Base-by-base conservation (phyloP, 2,888 invertebrate species). In the Conchocele bisecta region DNA sequence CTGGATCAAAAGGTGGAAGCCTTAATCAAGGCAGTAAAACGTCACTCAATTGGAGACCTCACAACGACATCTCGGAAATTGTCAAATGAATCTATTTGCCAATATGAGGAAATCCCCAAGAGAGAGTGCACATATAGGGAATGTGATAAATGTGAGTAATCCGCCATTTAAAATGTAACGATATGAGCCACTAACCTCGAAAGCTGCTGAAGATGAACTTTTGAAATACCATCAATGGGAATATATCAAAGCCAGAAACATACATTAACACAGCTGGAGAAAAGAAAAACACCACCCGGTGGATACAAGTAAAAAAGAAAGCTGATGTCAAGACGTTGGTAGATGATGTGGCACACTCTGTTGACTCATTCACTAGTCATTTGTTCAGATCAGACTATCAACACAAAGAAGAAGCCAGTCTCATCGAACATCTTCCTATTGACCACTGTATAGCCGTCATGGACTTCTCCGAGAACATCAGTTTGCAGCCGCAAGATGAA, bases 391-490 rank as follows among this genome's bases (percentile, higher is more conserved):
- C 57, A 11, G 51, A 74, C 44, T 74, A 57, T 22, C 69, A 74
- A 37, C 74, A 74, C 13, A 58, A 9, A 17, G 5, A 17, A 24
- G 31, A 64, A 17, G 58, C 63, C 31, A 46, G 13, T 1, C 13
- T 73, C 6, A 68, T 48, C 3, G n/a, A 22, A 2, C 24, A 73
- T 28, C 35, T 74, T 2, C 64, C 68, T 17, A 39, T 22, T 17
- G 59, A 51, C 15, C 73, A 74, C 2, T 29, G 41, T 20, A 4
- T 65, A 2, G 60, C 44, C 11, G 67, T 68, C 0, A 68, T 73
- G 67, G 67, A 73, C 13, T 73, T 73, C 37, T 48, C 54, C 2
- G 67, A 74, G 31, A 74, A 74, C 20, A 50, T 60, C 4, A 24
- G 56, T 3, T 44, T 69, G 15, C 50, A 68, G 20, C 60, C 68